Base-by-base conservation (phyloP, 2,888 invertebrate genomes). In the Heliconius ismenius region DNA sequence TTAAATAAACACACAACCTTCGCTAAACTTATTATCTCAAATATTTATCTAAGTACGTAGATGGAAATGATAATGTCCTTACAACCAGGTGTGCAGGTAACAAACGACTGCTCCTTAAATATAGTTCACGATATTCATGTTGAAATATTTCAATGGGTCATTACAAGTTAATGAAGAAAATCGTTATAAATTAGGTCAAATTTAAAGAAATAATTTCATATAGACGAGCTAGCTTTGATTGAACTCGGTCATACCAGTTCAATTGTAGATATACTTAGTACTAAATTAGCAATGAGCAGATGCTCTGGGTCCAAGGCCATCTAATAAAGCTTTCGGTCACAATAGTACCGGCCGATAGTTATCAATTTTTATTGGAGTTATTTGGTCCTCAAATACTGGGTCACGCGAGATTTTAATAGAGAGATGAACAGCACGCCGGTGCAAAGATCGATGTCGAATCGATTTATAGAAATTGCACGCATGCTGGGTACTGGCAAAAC, bases 391-490 rank as follows among this genome's bases (percentile, higher is more conserved):
- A 80, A 87, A 87, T 86, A 87, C 81, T 88, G 82, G 89, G 89
- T 87, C 88, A 88, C 84, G 84, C 82, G 82, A 84, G 86, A 86
- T 88, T 84, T 89, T 87, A 90, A 91, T 90, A 86, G 84, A 90
- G 86, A 90, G 87, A 92, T 90, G 89, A 90, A 93, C 91, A 92
- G 91, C 89, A 87, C 83, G 84, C 84, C 85, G 87, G 92, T 90
- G 91, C 92, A 92, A 91, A 93, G 92, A 92, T 92, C 91, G 93
- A 92, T 92, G 92, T 90, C 91, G 89, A 91, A 92, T 92, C 92
- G 91, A 92, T 94, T 93, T 91, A 89, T 89, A 84, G 88, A 84
- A 92, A 91, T 93, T 92, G 92, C 91, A 91, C 86, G 86, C 88
- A 87, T 87, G 86, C 84, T 79, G 67, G 64, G 21, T 76, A 88